phyloP scores from a whole-genome alignment of 2,113 vertebrate genomes.

The Saccopteryx leptura region DNA sequence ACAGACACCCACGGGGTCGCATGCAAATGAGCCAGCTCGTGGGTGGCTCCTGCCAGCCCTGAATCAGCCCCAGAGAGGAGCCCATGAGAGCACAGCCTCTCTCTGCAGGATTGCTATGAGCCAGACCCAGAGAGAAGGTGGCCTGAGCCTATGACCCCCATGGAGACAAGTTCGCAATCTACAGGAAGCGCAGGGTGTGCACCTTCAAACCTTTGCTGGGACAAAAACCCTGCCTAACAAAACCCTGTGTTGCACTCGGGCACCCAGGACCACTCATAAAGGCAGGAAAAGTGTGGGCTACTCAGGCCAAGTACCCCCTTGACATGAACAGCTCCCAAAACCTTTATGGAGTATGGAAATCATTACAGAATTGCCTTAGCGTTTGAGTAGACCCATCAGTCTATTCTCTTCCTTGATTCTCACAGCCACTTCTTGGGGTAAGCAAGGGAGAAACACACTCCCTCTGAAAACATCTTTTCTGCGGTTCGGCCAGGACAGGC shows the following conservation, averaged over 20 bases:
- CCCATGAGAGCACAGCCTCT: too few species aligned
- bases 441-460: not conserved
- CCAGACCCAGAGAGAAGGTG: not conserved
- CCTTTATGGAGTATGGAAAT: not conserved
- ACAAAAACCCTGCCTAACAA: not conserved
- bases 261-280: accelerated
- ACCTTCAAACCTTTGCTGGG: accelerated
- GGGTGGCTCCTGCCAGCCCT: not conserved
- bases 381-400: too few species aligned
- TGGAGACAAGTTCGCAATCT: not conserved
- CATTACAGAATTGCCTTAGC: accelerated
- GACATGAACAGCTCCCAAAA: not conserved
- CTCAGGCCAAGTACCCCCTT: accelerated
- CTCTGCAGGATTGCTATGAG: not conserved
- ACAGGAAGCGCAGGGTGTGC: accelerated
- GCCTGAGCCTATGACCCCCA: accelerated
- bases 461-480: not conserved
- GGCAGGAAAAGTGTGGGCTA: accelerated
- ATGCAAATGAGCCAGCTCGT: not conserved
- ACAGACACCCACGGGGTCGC: not conserved
- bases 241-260: accelerated
- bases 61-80: not conserved
- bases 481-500: accelerated
- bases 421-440: not conserved
- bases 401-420: too few species aligned